Evolutionary conservation across 1,140 invertebrate species (phyloP), one percentile per base, ranked within the genome.

Genomic region (Ostrea edulis): DNA sequence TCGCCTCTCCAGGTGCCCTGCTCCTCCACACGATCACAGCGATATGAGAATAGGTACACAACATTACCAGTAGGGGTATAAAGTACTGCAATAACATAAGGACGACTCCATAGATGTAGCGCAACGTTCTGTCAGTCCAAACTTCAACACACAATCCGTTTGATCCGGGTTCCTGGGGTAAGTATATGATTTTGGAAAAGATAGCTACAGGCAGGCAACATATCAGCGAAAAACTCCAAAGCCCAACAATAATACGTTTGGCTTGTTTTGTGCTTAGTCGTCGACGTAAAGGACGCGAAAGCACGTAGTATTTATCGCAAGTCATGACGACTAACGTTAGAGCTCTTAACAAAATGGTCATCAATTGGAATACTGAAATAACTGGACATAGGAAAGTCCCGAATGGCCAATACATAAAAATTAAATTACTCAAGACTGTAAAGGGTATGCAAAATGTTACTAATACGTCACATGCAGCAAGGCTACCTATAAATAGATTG

Each of bases 281-380:
- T 1, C 97, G 97, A 89, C 96, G 95, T 25, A 98, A 94, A 0
- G 98, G 98, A 95, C 97, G 97, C 95, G 98, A 97, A 0, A 99
- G 98, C 0, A 98, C 98, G 25, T 99, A 97, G 94, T 99, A 99
- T 20, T 98, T 96, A 51, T 99, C 98, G 0, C 98, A 98, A 87
- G 97, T 98, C 97, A 99, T 98, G 68, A 99, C 98, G 85, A 98
- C 97, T 9, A 99, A 95, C 91, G 99, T 98, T 86, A 99, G 97
- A 77, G 97, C 98, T 90, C 97, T 98, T 0, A 98, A 98, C 92
- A 99, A 98, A 94, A 99, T 98, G 92, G 98, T 98, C 81, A 99
- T 97, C 52, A 97, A 97, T 0, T 98, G 98, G 9, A 92, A 97
- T 25, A 97, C 98, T 97, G 98, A 92, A 77, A 93, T 91, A 44